Evolutionary conservation across 2,113 vertebrate genomes (phyloP).

Genomic region (Marmota flaviventris): DNA sequence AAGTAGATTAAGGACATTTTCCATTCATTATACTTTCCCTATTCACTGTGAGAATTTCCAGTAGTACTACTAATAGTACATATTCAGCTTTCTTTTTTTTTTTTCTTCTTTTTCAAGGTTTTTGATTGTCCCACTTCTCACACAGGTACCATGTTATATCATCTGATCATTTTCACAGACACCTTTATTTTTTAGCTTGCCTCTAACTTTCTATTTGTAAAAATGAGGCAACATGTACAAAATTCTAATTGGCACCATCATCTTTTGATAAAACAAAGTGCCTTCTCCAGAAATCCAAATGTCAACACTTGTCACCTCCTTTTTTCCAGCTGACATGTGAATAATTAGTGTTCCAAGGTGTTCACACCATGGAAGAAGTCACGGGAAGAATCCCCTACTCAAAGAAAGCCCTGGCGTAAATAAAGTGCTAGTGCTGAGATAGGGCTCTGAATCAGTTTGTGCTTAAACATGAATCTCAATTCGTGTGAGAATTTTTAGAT

Average conservation of each 20-base stretch:
- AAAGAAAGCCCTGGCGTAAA: not conserved
- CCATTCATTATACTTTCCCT: not conserved
- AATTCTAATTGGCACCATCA: not conserved
- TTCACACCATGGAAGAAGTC: not conserved
- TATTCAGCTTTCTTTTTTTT: not conserved
- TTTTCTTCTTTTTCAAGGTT: not conserved
- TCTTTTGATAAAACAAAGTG: slow-evolving; percentile 13
- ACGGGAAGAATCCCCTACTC: not conserved
- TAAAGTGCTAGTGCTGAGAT: not conserved
- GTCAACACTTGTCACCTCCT: not conserved
- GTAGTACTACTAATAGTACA: not conserved
- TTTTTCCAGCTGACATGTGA: not conserved
- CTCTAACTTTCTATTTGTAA: not conserved
- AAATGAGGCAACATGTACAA: slow-evolving; percentile 34
- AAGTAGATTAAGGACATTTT: not conserved
- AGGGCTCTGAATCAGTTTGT: not conserved
- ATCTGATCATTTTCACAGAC: slow-evolving; percentile 8
- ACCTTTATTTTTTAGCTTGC: slow-evolving; percentile 2
- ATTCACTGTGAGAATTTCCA: not conserved
- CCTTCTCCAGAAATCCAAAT: slow-evolving; percentile 22
- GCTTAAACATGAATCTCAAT: not conserved
- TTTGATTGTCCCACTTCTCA: not conserved
- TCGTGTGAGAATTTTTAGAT: not conserved
- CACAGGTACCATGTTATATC: not conserved
- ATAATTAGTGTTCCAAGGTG: not conserved